These are phyloP conservation scores for Tinea pellionella DNA, from an alignment of 2,888 invertebrate species.

Conservation along the genomic window DNA sequence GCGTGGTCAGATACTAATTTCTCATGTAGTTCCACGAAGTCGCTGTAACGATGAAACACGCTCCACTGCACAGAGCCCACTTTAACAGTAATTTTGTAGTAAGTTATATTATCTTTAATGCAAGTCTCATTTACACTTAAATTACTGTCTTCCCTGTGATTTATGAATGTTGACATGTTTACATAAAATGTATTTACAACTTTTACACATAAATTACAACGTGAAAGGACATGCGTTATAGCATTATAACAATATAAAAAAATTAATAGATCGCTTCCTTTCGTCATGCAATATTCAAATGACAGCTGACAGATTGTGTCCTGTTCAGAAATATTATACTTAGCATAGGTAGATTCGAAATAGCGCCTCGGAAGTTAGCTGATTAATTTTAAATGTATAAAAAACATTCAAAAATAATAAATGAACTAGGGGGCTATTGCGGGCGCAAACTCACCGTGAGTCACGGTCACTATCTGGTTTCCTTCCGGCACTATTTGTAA, in stretches of 20 bases:
- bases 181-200: background rate
- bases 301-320: background rate
- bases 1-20: conserved; percentile 84
- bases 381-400: background rate
- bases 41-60: conserved; percentile 88
- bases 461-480: too few relatives aligned
- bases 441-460: too few relatives aligned
- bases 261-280: background rate
- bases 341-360: too few relatives aligned
- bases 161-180: conserved; percentile 80
- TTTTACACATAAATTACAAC: background rate
- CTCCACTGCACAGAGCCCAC: conserved; percentile 84
- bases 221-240: background rate
- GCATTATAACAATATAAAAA: background rate
- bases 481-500: too few relatives aligned
- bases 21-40: conserved; percentile 89
- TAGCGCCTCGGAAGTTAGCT: too few relatives aligned
- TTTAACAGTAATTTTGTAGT: conserved; percentile 77
- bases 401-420: too few relatives aligned
- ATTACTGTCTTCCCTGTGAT: conserved; percentile 73
- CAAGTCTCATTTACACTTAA: conserved; percentile 75
- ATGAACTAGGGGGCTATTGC: too few relatives aligned
- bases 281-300: background rate
- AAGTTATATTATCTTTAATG: conserved; percentile 75
- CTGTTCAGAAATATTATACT: background rate